These are phyloP conservation scores for Numenius phaeopus DNA, from an alignment of 2,797 vertebrate species.

Conservation along the genomic window DNA sequence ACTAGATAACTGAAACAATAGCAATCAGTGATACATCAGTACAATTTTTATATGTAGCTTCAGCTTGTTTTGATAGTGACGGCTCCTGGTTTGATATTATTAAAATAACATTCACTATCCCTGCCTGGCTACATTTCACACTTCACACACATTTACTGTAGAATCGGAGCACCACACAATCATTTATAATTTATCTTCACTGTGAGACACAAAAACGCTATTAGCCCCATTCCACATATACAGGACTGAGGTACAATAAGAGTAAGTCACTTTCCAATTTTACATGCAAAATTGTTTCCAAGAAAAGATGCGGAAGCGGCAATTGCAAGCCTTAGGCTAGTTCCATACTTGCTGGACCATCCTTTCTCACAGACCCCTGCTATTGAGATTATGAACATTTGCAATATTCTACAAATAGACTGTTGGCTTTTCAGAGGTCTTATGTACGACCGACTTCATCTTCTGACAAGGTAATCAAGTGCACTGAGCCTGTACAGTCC, in stretches of 20 bases:
- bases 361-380: neutral
- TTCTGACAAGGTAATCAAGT: neutral
- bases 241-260: neutral
- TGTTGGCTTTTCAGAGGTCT: neutral
- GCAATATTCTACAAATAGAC: neutral
- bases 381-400: neutral
- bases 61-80: neutral
- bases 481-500: neutral
- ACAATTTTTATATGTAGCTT: neutral
- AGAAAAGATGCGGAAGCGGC: neutral
- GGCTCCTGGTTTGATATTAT: neutral
- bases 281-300: neutral
- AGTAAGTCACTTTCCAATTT: neutral
- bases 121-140: neutral
- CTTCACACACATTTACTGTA: neutral
- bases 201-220: neutral
- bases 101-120: neutral
- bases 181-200: constrained; percentile 11
- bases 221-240: neutral
- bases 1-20: neutral
- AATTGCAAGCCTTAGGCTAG: neutral
- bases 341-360: neutral
- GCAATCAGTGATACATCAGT: neutral
- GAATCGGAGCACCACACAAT: neutral
- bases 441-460: neutral